These are phyloP conservation scores for Gonatopus flavifemur DNA, from an alignment of 1,140 invertebrate species.

Conservation along the genomic window DNA sequence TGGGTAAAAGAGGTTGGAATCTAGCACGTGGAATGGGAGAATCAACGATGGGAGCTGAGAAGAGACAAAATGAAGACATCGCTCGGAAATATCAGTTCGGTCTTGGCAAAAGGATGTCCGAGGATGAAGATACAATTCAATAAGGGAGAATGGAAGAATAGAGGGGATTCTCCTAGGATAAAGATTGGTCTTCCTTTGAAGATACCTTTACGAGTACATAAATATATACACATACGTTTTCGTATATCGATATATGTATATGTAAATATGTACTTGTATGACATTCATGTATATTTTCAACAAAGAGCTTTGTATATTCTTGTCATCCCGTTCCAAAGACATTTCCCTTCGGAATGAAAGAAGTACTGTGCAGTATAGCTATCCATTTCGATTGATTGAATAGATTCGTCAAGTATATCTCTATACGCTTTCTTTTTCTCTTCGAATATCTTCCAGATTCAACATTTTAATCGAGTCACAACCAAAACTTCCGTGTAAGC, in stretches of 20 bases:
- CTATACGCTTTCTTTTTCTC: no score
- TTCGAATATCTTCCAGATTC: no score
- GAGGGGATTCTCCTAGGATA: not conserved
- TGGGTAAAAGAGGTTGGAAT: slow-evolving; percentile 44
- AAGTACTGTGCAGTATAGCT: no score
- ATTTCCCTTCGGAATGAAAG: no score
- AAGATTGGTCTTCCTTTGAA: not conserved
- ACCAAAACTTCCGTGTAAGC: no score
- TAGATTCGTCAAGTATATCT: no score
- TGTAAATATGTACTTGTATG: not conserved
- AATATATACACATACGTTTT: not conserved
- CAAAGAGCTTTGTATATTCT: no score
- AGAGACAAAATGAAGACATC: slow-evolving; percentile 29
- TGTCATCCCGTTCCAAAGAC: no score
- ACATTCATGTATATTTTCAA: not conserved
- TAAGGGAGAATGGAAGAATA: no score
- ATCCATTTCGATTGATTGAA: no score
- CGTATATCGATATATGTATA: not conserved
- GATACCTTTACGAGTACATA: no score
- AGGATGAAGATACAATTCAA: slow-evolving; percentile 27
- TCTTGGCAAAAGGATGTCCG: slow-evolving; percentile 46
- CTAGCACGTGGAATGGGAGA: not conserved
- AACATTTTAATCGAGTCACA: no score
- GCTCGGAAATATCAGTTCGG: slow-evolving; percentile 46
- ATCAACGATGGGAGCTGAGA: slow-evolving; percentile 9